Evolutionary conservation across 2,888 invertebrate genomes (phyloP), one percentile per base, ranked within the genome.

Genomic region (Drosophila multiciliata): DNA sequence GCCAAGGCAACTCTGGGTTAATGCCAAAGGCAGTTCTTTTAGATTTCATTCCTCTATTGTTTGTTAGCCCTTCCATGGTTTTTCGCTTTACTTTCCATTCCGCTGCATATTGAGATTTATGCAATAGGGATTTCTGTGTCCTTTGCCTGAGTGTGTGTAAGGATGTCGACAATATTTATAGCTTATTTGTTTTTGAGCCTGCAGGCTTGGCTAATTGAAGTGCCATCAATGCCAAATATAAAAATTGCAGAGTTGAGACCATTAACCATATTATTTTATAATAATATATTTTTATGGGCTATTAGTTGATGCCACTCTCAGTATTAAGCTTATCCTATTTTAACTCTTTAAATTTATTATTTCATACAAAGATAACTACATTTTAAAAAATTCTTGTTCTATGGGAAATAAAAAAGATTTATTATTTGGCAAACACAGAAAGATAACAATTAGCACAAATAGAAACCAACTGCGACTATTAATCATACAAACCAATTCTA

Each of bases 51-150:
- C 62, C 35, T 40, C 35, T 70, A 58, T 33, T 38, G 32, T 59
- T 49, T 57, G 45, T 53, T 70, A 67, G 65, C 59, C 65, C 6
- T 48, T 48, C 59, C 42, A 49, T 26, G 54, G 63, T 53, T 69
- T 65, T 58, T 49, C 36, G 42, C 61, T 58, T 50, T 45, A 32
- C 53, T 58, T 53, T 65, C 53, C 55, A 54, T 20, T 52, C 59
- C 60, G 11, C 29, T 68, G 63, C 58, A 69, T 53, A 82, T 79
- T 58, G 59, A 68, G 72, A 82, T 82, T 82, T 79, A 82, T 79
- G 77, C 66, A 72, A 55, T 35, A 33, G 33, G 52, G 48, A 38
- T 29, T 38, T 35, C 29, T 54, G 33, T 40, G 15, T 45, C 32
- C 48, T 12, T 52, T 2, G 45, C 20, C 45, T 45, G 12, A 45